Conservation (phyloP, 2,113 vertebrate species). For the Glaucidium brasilianum region DNA sequence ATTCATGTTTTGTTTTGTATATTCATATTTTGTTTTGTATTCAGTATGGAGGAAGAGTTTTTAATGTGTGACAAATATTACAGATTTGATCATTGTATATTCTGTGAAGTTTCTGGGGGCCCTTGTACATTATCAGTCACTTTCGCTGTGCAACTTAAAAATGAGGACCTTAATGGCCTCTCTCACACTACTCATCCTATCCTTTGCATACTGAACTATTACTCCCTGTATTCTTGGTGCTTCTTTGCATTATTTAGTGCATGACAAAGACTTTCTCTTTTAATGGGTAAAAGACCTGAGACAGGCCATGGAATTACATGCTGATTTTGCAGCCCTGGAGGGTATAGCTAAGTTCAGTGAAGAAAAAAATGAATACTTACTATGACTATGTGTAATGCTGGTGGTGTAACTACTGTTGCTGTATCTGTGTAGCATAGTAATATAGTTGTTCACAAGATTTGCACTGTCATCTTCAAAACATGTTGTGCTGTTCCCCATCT, state of each 20-base stretch:
- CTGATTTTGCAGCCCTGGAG: not conserved
- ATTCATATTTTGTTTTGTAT: too few species aligned
- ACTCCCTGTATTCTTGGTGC: rapidly evolving
- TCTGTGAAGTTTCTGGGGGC: not conserved
- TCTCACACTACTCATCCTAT: not conserved
- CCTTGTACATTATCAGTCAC: not conserved
- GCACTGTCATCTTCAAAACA: rapidly evolving
- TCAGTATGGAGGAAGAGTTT: not conserved
- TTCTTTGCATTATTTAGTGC: not conserved
- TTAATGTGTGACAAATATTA: not conserved
- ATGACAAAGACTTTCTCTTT: not conserved
- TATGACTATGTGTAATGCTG: not conserved
- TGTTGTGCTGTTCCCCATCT: not conserved
- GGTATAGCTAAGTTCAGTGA: not conserved
- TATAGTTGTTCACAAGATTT: not conserved
- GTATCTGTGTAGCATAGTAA: not conserved
- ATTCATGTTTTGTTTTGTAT: not conserved
- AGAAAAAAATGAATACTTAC: not conserved
- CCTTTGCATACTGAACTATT: not conserved
- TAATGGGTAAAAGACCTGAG: not conserved
- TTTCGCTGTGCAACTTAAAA: not conserved
- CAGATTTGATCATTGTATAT: not conserved
- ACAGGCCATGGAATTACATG: not conserved
- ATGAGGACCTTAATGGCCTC: not conserved
- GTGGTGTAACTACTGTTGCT: not conserved